These are phyloP conservation scores for Tubiluchus corallicola DNA, from an alignment of 2,888 invertebrate genomes.

Conservation along the genomic window DNA sequence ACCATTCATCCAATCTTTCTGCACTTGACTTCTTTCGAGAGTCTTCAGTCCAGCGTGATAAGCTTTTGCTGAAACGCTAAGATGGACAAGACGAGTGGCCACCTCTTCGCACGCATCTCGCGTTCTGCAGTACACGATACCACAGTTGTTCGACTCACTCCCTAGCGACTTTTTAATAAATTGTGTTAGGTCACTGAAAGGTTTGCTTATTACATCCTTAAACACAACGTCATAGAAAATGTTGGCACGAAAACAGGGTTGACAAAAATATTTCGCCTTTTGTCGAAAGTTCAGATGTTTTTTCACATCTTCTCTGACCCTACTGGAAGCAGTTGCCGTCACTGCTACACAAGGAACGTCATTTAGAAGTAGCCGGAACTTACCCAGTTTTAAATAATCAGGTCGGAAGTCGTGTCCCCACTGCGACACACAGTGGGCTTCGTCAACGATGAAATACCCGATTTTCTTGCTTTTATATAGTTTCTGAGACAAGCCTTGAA, in stretches of 20 bases:
- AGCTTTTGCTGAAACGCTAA: constrained; percentile 54
- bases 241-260: constrained; percentile 75
- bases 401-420: constrained; percentile 99
- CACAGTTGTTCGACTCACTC: constrained; percentile 39
- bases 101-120: constrained; percentile 72
- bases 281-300: too few species aligned
- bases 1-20: constrained; percentile 81
- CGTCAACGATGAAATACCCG: constrained; percentile 82
- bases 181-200: constrained; percentile 49
- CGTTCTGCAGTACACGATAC: constrained; percentile 86
- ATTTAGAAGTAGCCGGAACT: constrained; percentile 32
- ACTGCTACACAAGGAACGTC: constrained; percentile 61
- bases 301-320: too few species aligned
- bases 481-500: constrained; percentile 15
- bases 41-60: constrained; percentile 56
- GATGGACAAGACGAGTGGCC: constrained; percentile 33
- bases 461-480: constrained; percentile 50
- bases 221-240: constrained; percentile 83
- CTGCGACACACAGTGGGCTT: constrained; percentile 92
- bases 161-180: constrained; percentile 22
- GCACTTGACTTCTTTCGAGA: constrained; percentile 47
- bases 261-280: constrained; percentile 53
- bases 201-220: constrained; percentile 58
- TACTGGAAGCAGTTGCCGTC: constrained; percentile 76
- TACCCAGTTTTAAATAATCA: constrained; percentile 74